Evolutionary conservation across 1,140 invertebrate genomes (phyloP), one percentile per base, ranked within the genome.

Genomic region (Semibalanus balanoides): DNA sequence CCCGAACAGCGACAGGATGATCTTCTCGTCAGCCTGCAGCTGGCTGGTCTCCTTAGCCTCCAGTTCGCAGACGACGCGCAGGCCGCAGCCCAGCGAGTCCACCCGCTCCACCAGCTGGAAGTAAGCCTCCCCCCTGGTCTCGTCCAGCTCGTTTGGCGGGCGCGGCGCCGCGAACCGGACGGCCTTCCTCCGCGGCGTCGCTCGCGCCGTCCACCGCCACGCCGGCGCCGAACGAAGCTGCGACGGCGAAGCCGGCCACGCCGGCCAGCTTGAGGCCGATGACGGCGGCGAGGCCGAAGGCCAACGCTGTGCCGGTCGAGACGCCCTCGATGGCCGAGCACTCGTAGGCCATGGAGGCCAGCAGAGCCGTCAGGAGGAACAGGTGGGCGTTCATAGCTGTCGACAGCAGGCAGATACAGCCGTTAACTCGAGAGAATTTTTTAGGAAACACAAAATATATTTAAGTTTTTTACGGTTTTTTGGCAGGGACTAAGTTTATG

Each of bases 1-100:
- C 80, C 81, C 80, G 78, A 82, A 82, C 40, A 82, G 76, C 28
- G 78, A 79, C 72, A 82, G 77, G 35, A 82, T 82, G 73, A 82
- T 78, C 73, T 78, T 79, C 75, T 82, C 82, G 73, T 81, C 80
- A 7, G 78, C 78, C 22, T 30, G 40, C 29, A 82, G 76, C 11
- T 70, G 35, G 25, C 76, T 31, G 70, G 78, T 75, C 27, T 79
- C 75, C 0, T 78, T 77, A 64, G 81, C 79, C 28, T 80, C 78
- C 70, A 82, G 75, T 74, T 82, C 82, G 76, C 82, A 82, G 28
- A 82, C 79, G 30, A 82, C 79, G 30, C 80, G 74, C 77, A 81
- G 75, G 40, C 82, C 82, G 76, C 82, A 82, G 43, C 80, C 80
- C 25, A 79, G 75, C 74, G 78, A 77, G 72, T 82, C 81, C n/a